Percentiles rank a stretch among this genome's conserved stretches.
phyloP scores from a whole-genome alignment of 1,140 invertebrate genomes.

The Platyura marginata region DNA sequence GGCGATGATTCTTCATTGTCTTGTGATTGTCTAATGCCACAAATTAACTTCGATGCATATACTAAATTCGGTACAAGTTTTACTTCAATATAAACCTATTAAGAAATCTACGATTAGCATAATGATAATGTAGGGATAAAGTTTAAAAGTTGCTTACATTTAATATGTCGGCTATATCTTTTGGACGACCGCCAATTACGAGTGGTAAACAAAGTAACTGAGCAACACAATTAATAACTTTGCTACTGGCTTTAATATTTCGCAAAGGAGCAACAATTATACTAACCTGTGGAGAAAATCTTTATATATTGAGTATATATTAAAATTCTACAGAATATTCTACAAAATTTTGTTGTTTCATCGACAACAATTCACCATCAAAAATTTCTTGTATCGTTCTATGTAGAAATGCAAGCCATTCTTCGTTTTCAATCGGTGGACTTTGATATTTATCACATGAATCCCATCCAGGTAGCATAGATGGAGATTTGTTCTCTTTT shows the following conservation, averaged over 20 bases:
- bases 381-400: slow-evolving; percentile 48
- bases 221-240: slow-evolving; percentile 46
- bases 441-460: slow-evolving; percentile 25
- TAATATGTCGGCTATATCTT: slow-evolving; percentile 26
- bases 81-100: slow-evolving; percentile 55
- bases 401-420: slow-evolving; percentile 61
- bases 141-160: too few relatives aligned
- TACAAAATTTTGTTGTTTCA: slow-evolving; percentile 51
- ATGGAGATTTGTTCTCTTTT: slow-evolving; percentile 20
- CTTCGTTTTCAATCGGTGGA: slow-evolving; percentile 57
- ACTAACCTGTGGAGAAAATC: slow-evolving; percentile 23
- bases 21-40: slow-evolving; percentile 4
- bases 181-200: slow-evolving; percentile 37
- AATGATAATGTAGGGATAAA: too few relatives aligned
- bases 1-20: not conserved
- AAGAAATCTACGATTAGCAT: too few relatives aligned
- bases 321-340: too few relatives aligned
- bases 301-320: slow-evolving; percentile 4
- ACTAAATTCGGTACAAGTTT: slow-evolving; percentile 60
- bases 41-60: slow-evolving; percentile 46
- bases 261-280: slow-evolving; percentile 51
- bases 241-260: slow-evolving; percentile 38
- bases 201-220: slow-evolving; percentile 50
- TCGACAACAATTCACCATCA: slow-evolving; percentile 48
- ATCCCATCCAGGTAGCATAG: slow-evolving; percentile 22